Base-by-base conservation (phyloP, 2,888 invertebrate genomes). In the Melikaiella ostensackeni region DNA sequence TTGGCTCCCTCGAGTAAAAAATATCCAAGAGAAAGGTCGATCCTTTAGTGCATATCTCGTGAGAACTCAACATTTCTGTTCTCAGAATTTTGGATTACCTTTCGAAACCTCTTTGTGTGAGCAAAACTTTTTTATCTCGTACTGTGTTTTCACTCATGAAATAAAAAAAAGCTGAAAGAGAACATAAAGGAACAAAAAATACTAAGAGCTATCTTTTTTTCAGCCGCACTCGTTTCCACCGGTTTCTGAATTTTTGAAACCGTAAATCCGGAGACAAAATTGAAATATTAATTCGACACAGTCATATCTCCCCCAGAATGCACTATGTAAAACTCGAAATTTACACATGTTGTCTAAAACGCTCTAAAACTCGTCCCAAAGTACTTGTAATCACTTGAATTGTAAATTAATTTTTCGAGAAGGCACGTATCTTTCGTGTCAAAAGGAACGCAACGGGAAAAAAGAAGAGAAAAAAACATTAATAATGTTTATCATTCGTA, bases 331-430 rank as follows among this genome's bases (percentile, higher is more conserved):
- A 33, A 27, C 46, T 70, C 70, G n/a, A 70, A 70, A 70, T 70
- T 70, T 55, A 70, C n/a, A 42, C 35, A 38, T 4, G 16, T 35
- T 63, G 21, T 64, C 64, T 42, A 42, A 64, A 35, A 70, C 50
- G n/a, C 70, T 70, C 70, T 70, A 70, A 55, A 70, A 46, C 70
- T 70, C 70, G 70, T 70, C 70, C 50, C 50, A 70, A 70, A 70
- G 70, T 70, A 70, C 70, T 70, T 70, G 50, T 70, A 70, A 70
- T 30, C 70, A 70, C 30, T 70, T 70, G 50, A 70, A 46, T 55
- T 70, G 30, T 70, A 70, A 70, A 50, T 70, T 70, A 33, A 70
- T 46, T 70, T 46, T 30, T 70, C 50, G 21, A 21, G 70, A 70
- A 70, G n/a, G 46, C 70, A 50, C 70, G 70, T 70, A 70, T 33